phyloP scores from a whole-genome alignment of 2,888 invertebrate species.

The Trypoxylon attenuatum region DNA sequence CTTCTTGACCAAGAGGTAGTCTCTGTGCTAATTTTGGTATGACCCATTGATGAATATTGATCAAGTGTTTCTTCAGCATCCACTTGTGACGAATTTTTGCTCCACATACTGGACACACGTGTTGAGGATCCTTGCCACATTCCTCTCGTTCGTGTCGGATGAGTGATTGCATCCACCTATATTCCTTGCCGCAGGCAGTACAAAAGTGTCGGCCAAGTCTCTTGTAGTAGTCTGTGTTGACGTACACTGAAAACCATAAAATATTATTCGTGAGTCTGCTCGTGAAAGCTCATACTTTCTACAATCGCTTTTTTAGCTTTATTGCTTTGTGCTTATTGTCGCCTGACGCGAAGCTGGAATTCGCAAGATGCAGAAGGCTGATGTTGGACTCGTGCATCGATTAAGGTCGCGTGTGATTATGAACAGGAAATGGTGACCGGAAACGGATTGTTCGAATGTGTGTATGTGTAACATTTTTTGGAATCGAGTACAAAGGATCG shows the following conservation, averaged over 20 bases:
- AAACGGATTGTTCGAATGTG: no score
- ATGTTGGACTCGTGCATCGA: no score
- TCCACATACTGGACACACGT: constrained; percentile 71
- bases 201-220: constrained; percentile 72
- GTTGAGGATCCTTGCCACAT: constrained; percentile 74
- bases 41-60: constrained; percentile 61
- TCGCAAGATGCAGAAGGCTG: no score
- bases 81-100: constrained; percentile 72
- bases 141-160: constrained; percentile 79
- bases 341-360: no score
- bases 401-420: no score
- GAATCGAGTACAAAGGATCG: no score
- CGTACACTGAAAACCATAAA: constrained; percentile 35
- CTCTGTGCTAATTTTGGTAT: constrained; percentile 43
- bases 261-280: background rate
- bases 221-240: constrained; percentile 63
- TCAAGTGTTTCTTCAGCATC: constrained; percentile 71
- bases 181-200: constrained; percentile 83
- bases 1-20: background rate
- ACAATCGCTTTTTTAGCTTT: no score
- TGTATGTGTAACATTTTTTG: no score
- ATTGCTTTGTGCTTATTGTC: no score
- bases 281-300: no score
- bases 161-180: constrained; percentile 84
- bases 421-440: no score